Evolutionary conservation across 2,888 invertebrate species (phyloP), one percentile per base, ranked within the genome.

Genomic region (Drosophila vallismaia): DNA sequence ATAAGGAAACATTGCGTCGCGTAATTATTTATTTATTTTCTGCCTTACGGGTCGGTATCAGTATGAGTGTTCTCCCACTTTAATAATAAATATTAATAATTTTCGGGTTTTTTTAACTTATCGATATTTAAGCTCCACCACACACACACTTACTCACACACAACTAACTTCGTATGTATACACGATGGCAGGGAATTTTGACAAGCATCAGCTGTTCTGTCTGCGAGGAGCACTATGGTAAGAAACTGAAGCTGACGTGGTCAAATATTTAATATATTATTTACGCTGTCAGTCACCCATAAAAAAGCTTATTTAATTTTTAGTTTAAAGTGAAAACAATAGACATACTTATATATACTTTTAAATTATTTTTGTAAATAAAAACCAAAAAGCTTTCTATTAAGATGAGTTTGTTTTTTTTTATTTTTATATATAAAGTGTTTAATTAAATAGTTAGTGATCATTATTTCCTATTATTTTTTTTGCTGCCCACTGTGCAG

Each of bases 151-250:
- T 4, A 1, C 19, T 19, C 19, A 19, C 19, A 19, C 19, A 19
- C 19, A 1, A 48, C 49, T 48, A 19, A 52, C 42, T 19, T 14
- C 31, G 33, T 52, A 46, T 59, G 28, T 45, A 45, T 49, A 54
- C 28, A 56, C 42, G 40, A 9, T 9, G 52, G 33, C 28, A 71
- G 54, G 64, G 55, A 68, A 75, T 66, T 84, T 80, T 86, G 84
- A 77, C 74, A 71, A 72, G 53, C 74, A 80, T 82, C 86, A 82
- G 82, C 82, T 82, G 82, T 82, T 86, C 62, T 72, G 53, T 52
- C 66, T 59, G 49, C 62, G 62, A 50, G 36, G 49, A 33, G 59
- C 29, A 70, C 70, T 31, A 55, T 70, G 71, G 70, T 6, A 12
- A 4, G n/a, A 10, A 33, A 10, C 24, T 0, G 3, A 10, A 24